These are phyloP conservation scores for Ifrita kowaldi DNA, from an alignment of 2,113 vertebrate species.

Conservation along the genomic window DNA sequence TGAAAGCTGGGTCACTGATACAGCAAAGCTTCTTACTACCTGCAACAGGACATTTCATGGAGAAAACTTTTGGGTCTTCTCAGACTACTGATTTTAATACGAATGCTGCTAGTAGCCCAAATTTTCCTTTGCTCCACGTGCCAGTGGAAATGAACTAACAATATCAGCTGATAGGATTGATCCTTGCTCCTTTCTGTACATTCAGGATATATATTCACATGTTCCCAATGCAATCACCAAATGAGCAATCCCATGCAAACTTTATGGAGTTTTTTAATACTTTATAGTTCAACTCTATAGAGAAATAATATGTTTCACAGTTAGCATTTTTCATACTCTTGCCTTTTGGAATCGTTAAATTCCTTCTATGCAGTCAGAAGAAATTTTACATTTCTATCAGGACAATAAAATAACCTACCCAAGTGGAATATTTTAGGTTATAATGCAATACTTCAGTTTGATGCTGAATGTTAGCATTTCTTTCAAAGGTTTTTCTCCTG, in stretches of 20 bases:
- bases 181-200: neutral
- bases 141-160: neutral
- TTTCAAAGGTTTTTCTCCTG: conserved; percentile 4
- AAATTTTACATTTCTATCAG: neutral
- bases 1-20: neutral
- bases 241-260: neutral
- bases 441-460: neutral
- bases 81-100: neutral
- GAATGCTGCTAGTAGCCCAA: neutral
- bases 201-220: fast-evolving
- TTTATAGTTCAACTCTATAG: neutral
- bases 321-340: neutral
- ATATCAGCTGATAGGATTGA: neutral
- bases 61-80: neutral
- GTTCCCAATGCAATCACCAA: neutral
- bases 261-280: neutral
- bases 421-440: neutral
- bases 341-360: neutral
- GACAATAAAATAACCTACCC: neutral
- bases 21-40: neutral
- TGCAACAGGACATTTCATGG: fast-evolving
- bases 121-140: neutral
- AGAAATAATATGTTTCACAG: neutral
- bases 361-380: neutral
- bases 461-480: neutral